A percentile compares a stretch with the other conserved stretches of the same genome.
Evolutionary conservation across 2,888 invertebrate species (phyloP).

Genomic region (Coleophora flavipennella): DNA sequence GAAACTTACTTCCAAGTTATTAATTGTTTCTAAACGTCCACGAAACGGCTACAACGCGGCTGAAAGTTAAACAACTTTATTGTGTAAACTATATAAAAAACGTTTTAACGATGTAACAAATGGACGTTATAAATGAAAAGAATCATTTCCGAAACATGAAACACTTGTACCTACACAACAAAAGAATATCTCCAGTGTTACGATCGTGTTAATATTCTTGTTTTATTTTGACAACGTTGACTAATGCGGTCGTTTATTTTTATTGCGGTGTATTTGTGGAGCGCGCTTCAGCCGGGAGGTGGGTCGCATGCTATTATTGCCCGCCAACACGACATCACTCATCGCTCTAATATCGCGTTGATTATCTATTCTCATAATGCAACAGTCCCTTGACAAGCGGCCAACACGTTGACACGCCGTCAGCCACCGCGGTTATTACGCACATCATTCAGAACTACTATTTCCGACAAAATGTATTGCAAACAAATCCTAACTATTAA

Average conservation of each 20-base stretch:
- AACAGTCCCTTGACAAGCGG: conserved; percentile 48
- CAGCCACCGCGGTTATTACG: conserved; percentile 1
- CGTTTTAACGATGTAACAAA: conserved; percentile 24
- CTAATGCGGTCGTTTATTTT: conserved; percentile 69
- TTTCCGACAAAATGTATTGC: too few relatives aligned
- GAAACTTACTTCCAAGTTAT: conserved; percentile 39
- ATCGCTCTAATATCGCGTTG: conserved; percentile 57
- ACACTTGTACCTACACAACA: conserved; percentile 20
- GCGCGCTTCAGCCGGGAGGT: conserved; percentile 41
- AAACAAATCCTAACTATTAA: background rate
- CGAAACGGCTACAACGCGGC: conserved; percentile 13
- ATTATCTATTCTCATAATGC: conserved; percentile 53
- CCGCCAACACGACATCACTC: conserved; percentile 63
- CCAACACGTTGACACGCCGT: conserved; percentile 37
- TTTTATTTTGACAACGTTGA: conserved; percentile 68
- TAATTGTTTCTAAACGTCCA: conserved; percentile 28
- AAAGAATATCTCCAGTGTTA: conserved; percentile 26
- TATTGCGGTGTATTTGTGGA: conserved; percentile 62
- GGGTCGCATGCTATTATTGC: conserved; percentile 58
- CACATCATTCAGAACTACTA: too few relatives aligned
- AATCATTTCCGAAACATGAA: conserved; percentile 18
- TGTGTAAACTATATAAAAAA: conserved; percentile 24
- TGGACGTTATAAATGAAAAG: conserved; percentile 19
- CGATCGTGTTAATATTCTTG: conserved; percentile 45
- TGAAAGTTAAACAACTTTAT: conserved; percentile 18